Base-by-base conservation (phyloP, 64 coral and sea anemone species). In the Dendrophyllia cribrosa region DNA sequence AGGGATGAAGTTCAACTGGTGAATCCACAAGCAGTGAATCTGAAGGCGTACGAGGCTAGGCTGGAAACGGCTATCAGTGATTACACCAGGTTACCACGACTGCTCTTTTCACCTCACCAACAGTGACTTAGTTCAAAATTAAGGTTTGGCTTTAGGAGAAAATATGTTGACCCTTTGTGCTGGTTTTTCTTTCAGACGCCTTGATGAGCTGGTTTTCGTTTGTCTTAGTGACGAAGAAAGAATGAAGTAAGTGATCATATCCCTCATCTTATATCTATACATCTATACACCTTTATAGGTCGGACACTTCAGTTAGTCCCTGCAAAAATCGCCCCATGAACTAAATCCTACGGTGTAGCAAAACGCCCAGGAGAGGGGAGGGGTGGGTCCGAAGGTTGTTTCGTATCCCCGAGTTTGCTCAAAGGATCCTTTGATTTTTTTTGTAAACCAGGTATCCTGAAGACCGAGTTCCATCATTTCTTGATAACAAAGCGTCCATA, bases 1-100 rank as follows among this genome's bases (percentile, higher is more conserved):
- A 92, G 95, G 13, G 95, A 91, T 64, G 87, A 94, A 44, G 95
- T 97, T 0, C 92, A 94, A 43, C 88, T 97, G 0, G 95, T 97
- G 1, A 97, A 97, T 49, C 95, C 95, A 25, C 95, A 97, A 55
- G 95, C 53, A 4, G 95, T 97, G 5, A 97, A 97, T 59, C 83
- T 97, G n/a, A 97, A 97, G 69, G 88, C 92, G 17, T 97, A 97
- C 43, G 95, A 97, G 68, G 62, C 76, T 7, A 89, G 86, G 47
- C 51, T 97, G 10, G 91, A 97, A 84, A 78, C 74, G 19, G 95
- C 95, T 25, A 94, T 88, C 56, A 51, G 45, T 66, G 77, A 74
- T 67, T 94, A 87, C 47, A 94, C 83, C 43, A 86, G 95, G 95
- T 97, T 19, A 89, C 22, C 3, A 73, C 46, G 4, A 7, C 19